These are phyloP conservation scores for Chaetodon trifascialis DNA, from an alignment of 2,113 vertebrate species.

Conservation along the genomic window DNA sequence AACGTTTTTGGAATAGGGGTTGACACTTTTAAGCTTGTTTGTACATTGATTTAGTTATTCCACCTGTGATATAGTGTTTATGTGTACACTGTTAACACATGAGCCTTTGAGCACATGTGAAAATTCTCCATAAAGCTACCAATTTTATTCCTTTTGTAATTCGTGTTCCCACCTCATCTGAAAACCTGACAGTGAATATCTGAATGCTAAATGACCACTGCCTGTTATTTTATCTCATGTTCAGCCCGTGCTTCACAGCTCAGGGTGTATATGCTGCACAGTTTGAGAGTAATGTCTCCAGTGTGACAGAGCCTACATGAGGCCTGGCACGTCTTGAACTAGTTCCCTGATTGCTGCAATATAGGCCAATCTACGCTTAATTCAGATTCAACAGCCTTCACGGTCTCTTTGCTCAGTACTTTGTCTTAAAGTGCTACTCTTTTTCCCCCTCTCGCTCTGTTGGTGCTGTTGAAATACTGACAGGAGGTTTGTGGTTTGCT, in stretches of 20 bases:
- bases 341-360: constrained; percentile 73
- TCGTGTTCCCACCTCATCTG: not conserved
- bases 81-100: not conserved
- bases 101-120: not conserved
- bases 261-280: constrained; percentile 1
- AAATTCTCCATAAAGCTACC: not conserved
- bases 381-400: constrained; percentile 76
- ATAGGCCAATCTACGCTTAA: constrained; percentile 85
- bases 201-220: not conserved
- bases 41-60: constrained; percentile 32
- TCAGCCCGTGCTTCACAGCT: not conserved
- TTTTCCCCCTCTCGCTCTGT: constrained; percentile 15
- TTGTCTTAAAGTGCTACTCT: constrained; percentile 65
- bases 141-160: too few species aligned
- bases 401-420: constrained; percentile 43
- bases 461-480: constrained; percentile 29
- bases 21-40: constrained; percentile 13
- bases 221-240: not conserved
- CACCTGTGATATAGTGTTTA: not conserved
- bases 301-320: constrained; percentile 66
- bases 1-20: too few species aligned
- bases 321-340: constrained; percentile 76
- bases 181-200: not conserved
- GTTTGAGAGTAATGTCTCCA: constrained; percentile 39
- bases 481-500: constrained; percentile 37